A percentile compares a stretch with the other conserved stretches of the same genome.
Conservation (phyloP, 2,797 vertebrate species). For the Apodemus agrarius region DNA sequence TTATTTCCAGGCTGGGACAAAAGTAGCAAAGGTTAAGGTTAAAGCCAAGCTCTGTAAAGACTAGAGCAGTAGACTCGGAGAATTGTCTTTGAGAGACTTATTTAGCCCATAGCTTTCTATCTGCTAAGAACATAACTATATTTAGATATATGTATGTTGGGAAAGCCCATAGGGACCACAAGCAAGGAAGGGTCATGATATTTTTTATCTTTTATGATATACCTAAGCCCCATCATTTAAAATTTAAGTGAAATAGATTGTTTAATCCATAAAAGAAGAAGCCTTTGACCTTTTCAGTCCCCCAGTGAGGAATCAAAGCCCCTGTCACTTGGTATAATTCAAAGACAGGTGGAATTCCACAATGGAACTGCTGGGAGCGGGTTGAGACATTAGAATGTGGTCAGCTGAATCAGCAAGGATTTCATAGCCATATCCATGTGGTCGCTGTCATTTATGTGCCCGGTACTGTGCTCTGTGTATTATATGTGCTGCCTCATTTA, state of each 20-base stretch:
- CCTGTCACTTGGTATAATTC: background rate
- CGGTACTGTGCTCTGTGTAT: background rate
- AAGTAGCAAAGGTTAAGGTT: background rate
- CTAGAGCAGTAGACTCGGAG: background rate
- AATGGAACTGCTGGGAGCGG: background rate
- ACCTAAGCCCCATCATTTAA: conserved; percentile 24
- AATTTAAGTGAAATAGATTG: conserved; percentile 32
- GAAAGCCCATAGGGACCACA: background rate
- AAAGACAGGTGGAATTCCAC: background rate
- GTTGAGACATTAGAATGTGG: background rate
- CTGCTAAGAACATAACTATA: background rate
- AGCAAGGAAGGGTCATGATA: background rate
- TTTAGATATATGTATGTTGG: background rate
- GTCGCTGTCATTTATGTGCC: background rate
- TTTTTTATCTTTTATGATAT: conserved; percentile 28
- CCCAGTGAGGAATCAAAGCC: background rate
- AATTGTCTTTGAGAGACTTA: background rate
- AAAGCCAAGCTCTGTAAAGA: background rate
- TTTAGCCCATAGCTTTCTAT: background rate
- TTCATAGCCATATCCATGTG: background rate
- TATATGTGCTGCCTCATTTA: background rate
- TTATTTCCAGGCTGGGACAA: background rate
- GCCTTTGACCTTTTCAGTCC: conserved; percentile 3
- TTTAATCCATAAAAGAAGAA: conserved; percentile 33
- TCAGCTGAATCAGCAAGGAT: background rate